Evolutionary conservation across 2,888 invertebrate genomes (phyloP), one percentile per base, ranked within the genome.

Genomic region (Scotopteryx bipunctaria): DNA sequence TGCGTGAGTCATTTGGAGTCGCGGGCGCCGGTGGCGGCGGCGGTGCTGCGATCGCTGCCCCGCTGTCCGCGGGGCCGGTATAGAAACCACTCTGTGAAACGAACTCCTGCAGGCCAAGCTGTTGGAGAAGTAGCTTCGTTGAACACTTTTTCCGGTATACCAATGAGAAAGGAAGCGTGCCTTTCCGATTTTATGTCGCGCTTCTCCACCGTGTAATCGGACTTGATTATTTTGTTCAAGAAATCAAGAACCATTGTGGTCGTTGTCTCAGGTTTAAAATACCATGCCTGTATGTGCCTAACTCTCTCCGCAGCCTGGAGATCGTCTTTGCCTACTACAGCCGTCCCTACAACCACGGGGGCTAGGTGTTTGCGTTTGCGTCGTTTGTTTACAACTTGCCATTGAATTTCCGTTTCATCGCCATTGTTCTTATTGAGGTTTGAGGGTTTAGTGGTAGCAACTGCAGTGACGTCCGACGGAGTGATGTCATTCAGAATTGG

Each of bases 101-200:
- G 9, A 2, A 48, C 29, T 1, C 48, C 36, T 9, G 41, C 15
- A 3, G 48, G 48, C 48, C 48, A 48, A 2, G 23, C 38, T 13
- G 31, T 16, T 1, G 48, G 48, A 2, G 0, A 21, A 8, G 35
- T 36, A 8, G 41, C 35, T 15, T 14, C 19, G 4, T 13, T 8
- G 5, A 41, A 33, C 4, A 48, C 1, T 3, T 13, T 36, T 8
- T 48, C 41, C 3, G 35, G 41, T 19, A 48, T 41, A 4, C 41
- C 48, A 2, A 48, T 40, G 11, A 48, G 3, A 15, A 48, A 48
- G 1, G 40, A 48, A 6, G 48, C 27, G 36, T 48, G 48, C 4
- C n/a, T 27, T 1, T 27, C 19, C 2, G 48, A 29, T 35, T 29
- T 35, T 1, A 48, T 48, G 13, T 35, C 8, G 0, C 48, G 42